A percentile compares a stretch with the other conserved stretches of the same genome.
Conservation (phyloP, 2,797 vertebrate species). For the Sternarchorhynchus goeldii region DNA sequence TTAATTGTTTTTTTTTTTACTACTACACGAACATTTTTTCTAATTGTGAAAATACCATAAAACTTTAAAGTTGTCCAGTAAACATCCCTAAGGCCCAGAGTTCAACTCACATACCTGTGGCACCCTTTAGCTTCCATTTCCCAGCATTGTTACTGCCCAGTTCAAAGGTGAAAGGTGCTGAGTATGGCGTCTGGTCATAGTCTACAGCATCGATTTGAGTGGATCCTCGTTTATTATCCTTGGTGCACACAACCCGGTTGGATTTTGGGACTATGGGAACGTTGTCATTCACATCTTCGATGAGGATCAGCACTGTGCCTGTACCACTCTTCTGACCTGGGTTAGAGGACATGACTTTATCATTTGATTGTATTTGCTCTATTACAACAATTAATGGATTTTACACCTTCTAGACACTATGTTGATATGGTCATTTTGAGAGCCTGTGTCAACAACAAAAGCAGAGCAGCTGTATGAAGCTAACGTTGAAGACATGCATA, state of each 20-base stretch:
- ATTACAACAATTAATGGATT: neutral
- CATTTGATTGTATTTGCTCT: neutral
- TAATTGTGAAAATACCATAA: too few relatives aligned
- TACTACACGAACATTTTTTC: neutral
- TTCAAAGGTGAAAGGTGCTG: constrained; percentile 74
- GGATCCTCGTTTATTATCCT: constrained; percentile 55
- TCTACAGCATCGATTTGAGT: constrained; percentile 67
- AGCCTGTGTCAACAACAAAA: neutral
- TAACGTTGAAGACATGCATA: too few relatives aligned
- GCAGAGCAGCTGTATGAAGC: neutral
- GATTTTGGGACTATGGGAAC: constrained; percentile 62
- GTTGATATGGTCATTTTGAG: neutral
- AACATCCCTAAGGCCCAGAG: neutral
- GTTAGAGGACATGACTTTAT: constrained; percentile 34
- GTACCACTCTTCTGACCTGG: constrained; percentile 79
- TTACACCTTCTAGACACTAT: neutral
- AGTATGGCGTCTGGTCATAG: constrained; percentile 69
- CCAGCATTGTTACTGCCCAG: constrained; percentile 49
- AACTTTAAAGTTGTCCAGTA: neutral
- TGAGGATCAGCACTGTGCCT: constrained; percentile 75
- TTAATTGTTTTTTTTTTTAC: too few relatives aligned
- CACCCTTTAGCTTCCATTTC: constrained; percentile 66
- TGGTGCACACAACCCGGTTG: constrained; percentile 70
- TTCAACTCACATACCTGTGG: constrained; percentile 67
- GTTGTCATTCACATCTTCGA: constrained; percentile 79